phyloP scores from a whole-genome alignment of 2,888 invertebrate species.

The Hemicrepidius hirtus region DNA sequence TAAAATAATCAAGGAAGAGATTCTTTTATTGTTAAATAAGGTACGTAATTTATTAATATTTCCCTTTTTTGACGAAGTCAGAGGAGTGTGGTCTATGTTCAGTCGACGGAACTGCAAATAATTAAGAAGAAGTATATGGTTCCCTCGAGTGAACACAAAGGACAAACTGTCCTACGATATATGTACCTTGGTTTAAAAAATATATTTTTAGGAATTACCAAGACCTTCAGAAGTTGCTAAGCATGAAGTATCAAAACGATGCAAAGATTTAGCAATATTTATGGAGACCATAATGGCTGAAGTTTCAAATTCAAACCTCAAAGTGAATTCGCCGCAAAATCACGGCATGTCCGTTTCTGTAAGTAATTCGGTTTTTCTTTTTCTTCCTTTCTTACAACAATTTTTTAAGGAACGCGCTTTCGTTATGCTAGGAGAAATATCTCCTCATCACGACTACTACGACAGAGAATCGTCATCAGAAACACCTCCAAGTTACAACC shows the following conservation, averaged over 20 bases:
- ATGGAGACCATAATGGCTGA: conserved; percentile 86
- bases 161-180: too few species aligned
- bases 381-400: not conserved
- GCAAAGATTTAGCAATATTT: conserved; percentile 82
- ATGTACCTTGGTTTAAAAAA: too few species aligned
- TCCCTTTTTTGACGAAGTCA: too few species aligned
- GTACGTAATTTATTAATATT: conserved; percentile 69
- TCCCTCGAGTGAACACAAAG: too few species aligned
- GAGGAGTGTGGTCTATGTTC: too few species aligned
- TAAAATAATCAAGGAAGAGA: conserved; percentile 79
- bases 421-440: conserved; percentile 89
- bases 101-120: too few species aligned
- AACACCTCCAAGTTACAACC: conserved; percentile 88
- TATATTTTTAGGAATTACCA: conserved; percentile 64
- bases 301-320: conserved; percentile 75
- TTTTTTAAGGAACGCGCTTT: conserved; percentile 82
- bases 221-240: conserved; percentile 75
- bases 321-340: conserved; percentile 78
- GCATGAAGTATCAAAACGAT: conserved; percentile 80
- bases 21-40: conserved; percentile 80
- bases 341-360: conserved; percentile 78
- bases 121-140: too few species aligned
- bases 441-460: conserved; percentile 87
- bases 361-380: conserved; percentile 68
- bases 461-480: conserved; percentile 87